Percentiles rank a stretch among this genome's conserved stretches.
These are phyloP conservation scores for Dendronephthya gigantea DNA, from an alignment of 64 coral and sea anemone species.

Conservation along the genomic window DNA sequence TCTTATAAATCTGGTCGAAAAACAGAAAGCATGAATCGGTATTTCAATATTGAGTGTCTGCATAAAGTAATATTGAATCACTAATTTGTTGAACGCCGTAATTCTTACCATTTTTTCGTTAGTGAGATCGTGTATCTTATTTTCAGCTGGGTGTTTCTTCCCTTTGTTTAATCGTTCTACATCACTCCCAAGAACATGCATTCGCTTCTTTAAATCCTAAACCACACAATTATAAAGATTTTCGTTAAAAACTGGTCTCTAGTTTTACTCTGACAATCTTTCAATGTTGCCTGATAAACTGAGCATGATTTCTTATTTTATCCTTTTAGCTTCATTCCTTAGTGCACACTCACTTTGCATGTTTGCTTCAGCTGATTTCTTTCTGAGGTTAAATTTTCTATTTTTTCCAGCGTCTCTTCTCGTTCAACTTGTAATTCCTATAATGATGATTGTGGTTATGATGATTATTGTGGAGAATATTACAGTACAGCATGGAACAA, in stretches of 20 bases:
- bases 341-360: constrained; percentile 40
- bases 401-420: constrained; percentile 45
- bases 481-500: no score
- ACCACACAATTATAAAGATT: neutral
- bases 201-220: neutral
- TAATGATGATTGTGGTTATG: no score
- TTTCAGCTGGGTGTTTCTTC: neutral
- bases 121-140: neutral
- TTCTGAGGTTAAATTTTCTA: constrained; percentile 59
- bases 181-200: neutral
- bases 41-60: no score
- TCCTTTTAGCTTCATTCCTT: neutral
- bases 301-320: no score
- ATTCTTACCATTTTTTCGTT: neutral
- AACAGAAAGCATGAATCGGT: no score
- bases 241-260: neutral
- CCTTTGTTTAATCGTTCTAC: neutral
- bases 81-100: neutral
- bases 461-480: no score
- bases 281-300: no score
- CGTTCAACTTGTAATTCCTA: constrained; percentile 57
- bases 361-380: constrained; percentile 47
- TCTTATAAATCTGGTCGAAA: no score
- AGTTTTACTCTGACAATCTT: no score
- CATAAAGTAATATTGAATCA: no score